phyloP scores from a whole-genome alignment of 2,888 invertebrate genomes.

The Azorinus chamasolen region DNA sequence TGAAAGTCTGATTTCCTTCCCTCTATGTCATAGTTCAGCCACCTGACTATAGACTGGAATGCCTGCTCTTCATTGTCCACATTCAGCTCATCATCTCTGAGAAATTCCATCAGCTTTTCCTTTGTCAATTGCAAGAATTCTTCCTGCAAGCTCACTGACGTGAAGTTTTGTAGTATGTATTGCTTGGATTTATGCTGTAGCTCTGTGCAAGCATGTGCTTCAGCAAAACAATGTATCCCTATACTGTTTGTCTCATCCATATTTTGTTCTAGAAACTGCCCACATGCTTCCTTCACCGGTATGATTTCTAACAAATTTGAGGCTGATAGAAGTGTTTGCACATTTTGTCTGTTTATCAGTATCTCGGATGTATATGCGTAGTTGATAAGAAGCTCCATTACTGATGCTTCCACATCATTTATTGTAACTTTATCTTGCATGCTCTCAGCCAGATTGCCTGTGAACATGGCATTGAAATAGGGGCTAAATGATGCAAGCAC shows the following conservation, averaged over 20 bases:
- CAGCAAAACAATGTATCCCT: conserved; percentile 97
- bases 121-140: conserved; percentile 95
- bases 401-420: conserved; percentile 89
- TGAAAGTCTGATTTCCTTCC: conserved; percentile 87
- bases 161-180: conserved; percentile 84
- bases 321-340: conserved; percentile 95
- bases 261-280: conserved; percentile 96
- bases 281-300: conserved; percentile 90
- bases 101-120: conserved; percentile 93
- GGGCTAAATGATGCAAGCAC: conserved; percentile 96
- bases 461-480: conserved; percentile 98
- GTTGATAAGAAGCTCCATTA: conserved; percentile 94
- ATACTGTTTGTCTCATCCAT: conserved; percentile 97
- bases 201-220: conserved; percentile 95
- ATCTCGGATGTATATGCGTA: conserved; percentile 98
- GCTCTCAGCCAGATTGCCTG: conserved; percentile 95
- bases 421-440: conserved; percentile 91
- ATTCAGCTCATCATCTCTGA: conserved; percentile 95
- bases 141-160: conserved; percentile 93
- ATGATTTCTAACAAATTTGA: conserved; percentile 96
- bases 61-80: conserved; percentile 96
- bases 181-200: conserved; percentile 88
- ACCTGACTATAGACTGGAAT: conserved; percentile 92
- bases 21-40: conserved; percentile 94
- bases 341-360: conserved; percentile 95